Evolutionary conservation across 1,140 invertebrate species (phyloP).

Genomic region (Euura lappo): DNA sequence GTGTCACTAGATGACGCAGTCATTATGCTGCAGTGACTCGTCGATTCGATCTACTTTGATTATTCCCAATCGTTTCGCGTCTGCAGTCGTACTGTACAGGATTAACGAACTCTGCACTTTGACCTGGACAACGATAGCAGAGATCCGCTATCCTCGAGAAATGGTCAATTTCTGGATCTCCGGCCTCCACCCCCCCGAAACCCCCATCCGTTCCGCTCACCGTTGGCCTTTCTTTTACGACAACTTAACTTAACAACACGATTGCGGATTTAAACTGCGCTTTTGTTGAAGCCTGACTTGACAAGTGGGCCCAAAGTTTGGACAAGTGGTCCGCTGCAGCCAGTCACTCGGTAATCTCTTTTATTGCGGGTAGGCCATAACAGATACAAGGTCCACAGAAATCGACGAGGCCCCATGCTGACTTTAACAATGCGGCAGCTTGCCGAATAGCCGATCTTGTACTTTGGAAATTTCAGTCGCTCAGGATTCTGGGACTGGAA

Average conservation of each 20-base stretch:
- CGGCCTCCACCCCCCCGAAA: too few relatives aligned
- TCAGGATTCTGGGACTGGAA: too few relatives aligned
- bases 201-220: not conserved
- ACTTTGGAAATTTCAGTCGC: too few relatives aligned
- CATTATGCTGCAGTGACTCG: too few relatives aligned
- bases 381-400: not conserved
- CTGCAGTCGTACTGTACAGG: too few relatives aligned
- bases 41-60: too few relatives aligned
- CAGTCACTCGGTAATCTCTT: constrained; percentile 23
- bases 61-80: too few relatives aligned
- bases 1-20: too few relatives aligned
- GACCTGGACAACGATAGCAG: too few relatives aligned
- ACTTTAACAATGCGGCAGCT: not conserved
- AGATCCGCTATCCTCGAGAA: too few relatives aligned
- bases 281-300: constrained; percentile 17
- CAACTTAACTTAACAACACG: constrained; percentile 13
- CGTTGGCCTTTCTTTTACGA: constrained; percentile 21
- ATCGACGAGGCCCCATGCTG: not conserved
- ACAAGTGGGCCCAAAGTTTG: not conserved
- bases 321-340: not conserved
- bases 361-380: constrained; percentile 20
- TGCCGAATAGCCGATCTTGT: not conserved
- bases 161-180: too few relatives aligned
- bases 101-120: too few relatives aligned
- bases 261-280: constrained; percentile 23